Conservation (phyloP, 37 sponge, comb jelly and placozoan species). For the Beroe forskalii region DNA sequence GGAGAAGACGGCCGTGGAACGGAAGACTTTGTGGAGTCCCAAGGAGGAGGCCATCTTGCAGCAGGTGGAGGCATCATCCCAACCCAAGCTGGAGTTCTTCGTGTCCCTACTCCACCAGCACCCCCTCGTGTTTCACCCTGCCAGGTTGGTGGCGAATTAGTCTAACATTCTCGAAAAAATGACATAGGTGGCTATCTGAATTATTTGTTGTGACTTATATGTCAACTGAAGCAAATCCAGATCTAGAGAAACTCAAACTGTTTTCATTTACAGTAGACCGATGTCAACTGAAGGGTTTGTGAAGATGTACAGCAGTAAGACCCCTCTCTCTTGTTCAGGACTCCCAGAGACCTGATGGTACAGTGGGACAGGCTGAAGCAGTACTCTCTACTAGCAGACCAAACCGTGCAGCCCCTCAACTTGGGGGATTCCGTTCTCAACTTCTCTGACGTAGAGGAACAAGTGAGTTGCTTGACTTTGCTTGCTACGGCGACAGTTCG, state of each 20-base stretch:
- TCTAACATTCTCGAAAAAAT: no score
- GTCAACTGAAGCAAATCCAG: no score
- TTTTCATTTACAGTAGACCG: no score
- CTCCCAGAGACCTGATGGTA: conserved; percentile 48
- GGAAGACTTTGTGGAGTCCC: conserved; percentile 53
- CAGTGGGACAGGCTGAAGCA: conserved; percentile 45
- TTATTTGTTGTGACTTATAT: no score
- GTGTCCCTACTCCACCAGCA: conserved; percentile 59
- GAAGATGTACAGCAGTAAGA: no score
- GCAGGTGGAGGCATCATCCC: conserved; percentile 63
- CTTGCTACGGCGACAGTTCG: no score
- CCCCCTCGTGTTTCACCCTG: conserved; percentile 46
- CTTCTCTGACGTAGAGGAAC: conserved; percentile 58
- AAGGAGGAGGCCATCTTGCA: conserved; percentile 60
- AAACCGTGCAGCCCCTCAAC: conserved; percentile 44
- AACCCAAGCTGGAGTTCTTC: conserved; percentile 55
- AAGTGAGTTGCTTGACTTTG: neutral
- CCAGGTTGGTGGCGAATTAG: conserved; percentile 10
- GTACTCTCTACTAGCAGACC: conserved; percentile 60
- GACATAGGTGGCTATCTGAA: no score
- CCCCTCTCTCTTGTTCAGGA: conserved; percentile 16
- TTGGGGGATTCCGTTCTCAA: conserved; percentile 47
- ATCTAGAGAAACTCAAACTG: no score
- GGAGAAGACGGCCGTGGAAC: conserved; percentile 53
- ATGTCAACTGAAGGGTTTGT: no score